Percentiles rank a stretch among this genome's conserved stretches.
These are phyloP conservation scores for Terrapene triunguis DNA, from an alignment of 2,113 vertebrate species.

Conservation along the genomic window DNA sequence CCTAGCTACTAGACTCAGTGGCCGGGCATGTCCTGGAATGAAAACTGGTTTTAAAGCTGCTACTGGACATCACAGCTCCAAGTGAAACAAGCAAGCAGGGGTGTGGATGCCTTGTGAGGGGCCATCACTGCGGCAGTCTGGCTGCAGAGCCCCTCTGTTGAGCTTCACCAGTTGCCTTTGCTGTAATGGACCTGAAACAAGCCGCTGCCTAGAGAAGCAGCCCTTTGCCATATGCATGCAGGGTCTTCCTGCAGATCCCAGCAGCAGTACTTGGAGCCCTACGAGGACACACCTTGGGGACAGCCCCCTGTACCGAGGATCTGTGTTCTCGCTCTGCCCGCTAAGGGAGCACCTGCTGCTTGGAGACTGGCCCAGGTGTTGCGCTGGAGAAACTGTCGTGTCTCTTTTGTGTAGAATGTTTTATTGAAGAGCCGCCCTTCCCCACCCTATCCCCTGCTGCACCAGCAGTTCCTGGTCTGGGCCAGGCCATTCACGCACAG, in stretches of 20 bases:
- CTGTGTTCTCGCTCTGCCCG: neutral
- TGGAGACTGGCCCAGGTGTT: neutral
- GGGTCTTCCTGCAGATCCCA: neutral
- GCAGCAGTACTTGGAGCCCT: no score
- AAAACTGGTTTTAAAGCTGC: neutral
- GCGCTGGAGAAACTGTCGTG: neutral
- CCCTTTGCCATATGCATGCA: neutral
- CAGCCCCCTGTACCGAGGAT: neutral
- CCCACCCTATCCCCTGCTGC: neutral
- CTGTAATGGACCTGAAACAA: neutral
- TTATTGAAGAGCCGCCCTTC: neutral
- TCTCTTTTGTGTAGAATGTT: neutral
- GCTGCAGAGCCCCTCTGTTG: rapidly evolving
- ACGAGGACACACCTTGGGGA: no score
- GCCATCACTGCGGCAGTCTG: rapidly evolving
- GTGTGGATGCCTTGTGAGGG: neutral
- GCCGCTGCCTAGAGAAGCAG: neutral
- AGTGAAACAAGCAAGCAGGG: neutral
- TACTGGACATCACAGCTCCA: neutral
- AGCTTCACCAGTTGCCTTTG: neutral
- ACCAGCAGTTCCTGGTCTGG: neutral
- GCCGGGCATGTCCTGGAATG: neutral
- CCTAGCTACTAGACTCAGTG: neutral
- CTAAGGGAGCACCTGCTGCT: rapidly evolving
- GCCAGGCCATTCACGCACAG: neutral